Percentiles rank a stretch among this genome's conserved stretches.
These are phyloP conservation scores for Propithecus coquereli DNA, from an alignment of 2,113 vertebrate species.

Conservation along the genomic window DNA sequence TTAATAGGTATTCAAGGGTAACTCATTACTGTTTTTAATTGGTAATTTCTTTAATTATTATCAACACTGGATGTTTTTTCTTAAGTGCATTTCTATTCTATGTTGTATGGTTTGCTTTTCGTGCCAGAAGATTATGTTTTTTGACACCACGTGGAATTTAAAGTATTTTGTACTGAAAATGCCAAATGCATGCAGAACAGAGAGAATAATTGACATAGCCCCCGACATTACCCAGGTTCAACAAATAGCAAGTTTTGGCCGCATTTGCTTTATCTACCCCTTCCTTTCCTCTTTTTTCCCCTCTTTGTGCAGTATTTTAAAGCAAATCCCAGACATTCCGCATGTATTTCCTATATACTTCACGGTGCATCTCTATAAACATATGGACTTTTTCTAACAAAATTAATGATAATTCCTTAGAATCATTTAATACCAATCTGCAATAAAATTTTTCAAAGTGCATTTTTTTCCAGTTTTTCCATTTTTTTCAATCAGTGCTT, in stretches of 20 bases:
- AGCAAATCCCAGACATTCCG: neutral
- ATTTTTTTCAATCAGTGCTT: neutral
- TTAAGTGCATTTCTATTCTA: neutral
- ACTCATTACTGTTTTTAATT: conserved; percentile 25
- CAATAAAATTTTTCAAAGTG: neutral
- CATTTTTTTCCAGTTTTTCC: neutral
- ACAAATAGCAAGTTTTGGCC: neutral
- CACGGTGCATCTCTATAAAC: neutral
- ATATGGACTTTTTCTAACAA: neutral
- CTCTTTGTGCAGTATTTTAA: neutral
- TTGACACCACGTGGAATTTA: conserved; percentile 15
- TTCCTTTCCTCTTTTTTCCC: neutral
- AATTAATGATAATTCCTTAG: neutral
- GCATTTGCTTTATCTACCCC: neutral
- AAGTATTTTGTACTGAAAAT: conserved; percentile 45
- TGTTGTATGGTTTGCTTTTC: conserved; percentile 12
- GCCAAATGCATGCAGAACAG: neutral
- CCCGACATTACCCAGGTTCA: neutral
- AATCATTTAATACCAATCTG: neutral
- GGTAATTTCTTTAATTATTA: neutral
- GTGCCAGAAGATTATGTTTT: neutral
- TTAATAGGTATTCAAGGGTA: conserved; percentile 5
- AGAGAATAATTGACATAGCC: neutral
- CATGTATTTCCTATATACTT: neutral
- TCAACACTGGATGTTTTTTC: neutral